These are phyloP conservation scores for Thymelicus lineola DNA, from an alignment of 2,888 invertebrate species.

Conservation along the genomic window DNA sequence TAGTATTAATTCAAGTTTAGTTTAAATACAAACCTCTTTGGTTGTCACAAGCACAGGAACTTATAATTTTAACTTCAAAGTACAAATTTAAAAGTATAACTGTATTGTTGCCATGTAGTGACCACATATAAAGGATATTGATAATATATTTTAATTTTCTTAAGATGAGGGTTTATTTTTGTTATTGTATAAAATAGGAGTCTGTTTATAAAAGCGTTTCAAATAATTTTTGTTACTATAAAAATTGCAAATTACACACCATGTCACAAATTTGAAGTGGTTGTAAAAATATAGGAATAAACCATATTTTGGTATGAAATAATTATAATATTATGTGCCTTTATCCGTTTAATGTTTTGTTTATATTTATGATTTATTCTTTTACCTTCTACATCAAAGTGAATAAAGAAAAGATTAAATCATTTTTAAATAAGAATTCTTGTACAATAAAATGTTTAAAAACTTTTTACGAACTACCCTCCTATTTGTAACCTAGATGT, in stretches of 20 bases:
- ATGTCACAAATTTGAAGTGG: not conserved
- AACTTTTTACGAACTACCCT: slow-evolving; percentile 41
- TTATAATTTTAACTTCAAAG: slow-evolving; percentile 53
- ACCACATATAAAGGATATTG: slow-evolving; percentile 42
- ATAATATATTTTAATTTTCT: slow-evolving; percentile 21
- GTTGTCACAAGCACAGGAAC: slow-evolving; percentile 33
- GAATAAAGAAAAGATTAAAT: not conserved
- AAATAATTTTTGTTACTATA: slow-evolving; percentile 4
- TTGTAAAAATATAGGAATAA: not conserved
- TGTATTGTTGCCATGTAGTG: slow-evolving; percentile 68
- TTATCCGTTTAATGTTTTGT: not conserved
- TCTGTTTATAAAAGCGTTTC: slow-evolving; percentile 20
- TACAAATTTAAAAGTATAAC: slow-evolving; percentile 65
- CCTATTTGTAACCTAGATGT: slow-evolving; percentile 48
- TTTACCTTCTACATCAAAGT: too few species aligned
- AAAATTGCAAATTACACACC: not conserved
- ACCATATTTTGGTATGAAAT: not conserved
- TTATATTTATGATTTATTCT: not conserved
- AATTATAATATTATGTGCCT: not conserved
- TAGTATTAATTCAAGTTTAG: slow-evolving; percentile 15
- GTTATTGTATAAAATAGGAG: slow-evolving; percentile 16
- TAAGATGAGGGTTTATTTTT: slow-evolving; percentile 38
- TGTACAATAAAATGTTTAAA: slow-evolving; percentile 38
- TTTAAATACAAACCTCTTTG: slow-evolving; percentile 24
- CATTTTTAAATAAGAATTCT: not conserved